Base-by-base conservation (phyloP, 1,140 invertebrate species). In the Agrypnia vestita region DNA sequence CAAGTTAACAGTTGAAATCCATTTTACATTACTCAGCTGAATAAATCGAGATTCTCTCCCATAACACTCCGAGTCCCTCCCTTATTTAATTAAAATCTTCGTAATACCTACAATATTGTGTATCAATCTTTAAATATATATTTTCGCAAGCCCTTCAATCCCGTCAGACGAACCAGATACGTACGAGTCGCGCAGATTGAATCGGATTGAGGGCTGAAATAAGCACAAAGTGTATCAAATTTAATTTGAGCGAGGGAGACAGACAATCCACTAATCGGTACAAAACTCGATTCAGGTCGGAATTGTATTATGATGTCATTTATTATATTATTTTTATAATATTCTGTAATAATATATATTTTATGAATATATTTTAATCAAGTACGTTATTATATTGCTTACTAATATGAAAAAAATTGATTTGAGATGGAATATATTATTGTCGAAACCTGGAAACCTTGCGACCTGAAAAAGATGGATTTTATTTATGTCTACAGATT, bases 21-120 rank as follows among this genome's bases (percentile, higher is more conserved):
- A 35, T 64, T n/a, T n/a, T 35, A 3, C 61, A 64, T 25, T 35
- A 3, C 61, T 25, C 61, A 35, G 61, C 13, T n/a, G 61, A 25
- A 64, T 64, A 64, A 64, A 64, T 64, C 61, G 35, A 9, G 55
- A 17, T 59, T 11, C 35, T 35, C 21, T 43, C 19, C 35, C 19
- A 13, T 3, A 43, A 15, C 21, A 43, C 13, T 21, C 19, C 61
- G 11, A 19, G 61, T 64, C 10, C 35, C 61, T n/a, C 35, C 21
- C 35, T 64, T 64, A 64, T 64, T 64, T 64, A 64, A 64, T 64
- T 64, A 64, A 64, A 35, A 64, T 64, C 25, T 64, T 64, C 61
- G 25, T 64, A 64, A 64, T 13, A 64, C 35, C 61, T 19, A 64
- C 61, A 64, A 64, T 64, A 43, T 43, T 64, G 61, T 64, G 9